phyloP scores from a whole-genome alignment of 2,797 vertebrate genomes.

The Betta splendens region DNA sequence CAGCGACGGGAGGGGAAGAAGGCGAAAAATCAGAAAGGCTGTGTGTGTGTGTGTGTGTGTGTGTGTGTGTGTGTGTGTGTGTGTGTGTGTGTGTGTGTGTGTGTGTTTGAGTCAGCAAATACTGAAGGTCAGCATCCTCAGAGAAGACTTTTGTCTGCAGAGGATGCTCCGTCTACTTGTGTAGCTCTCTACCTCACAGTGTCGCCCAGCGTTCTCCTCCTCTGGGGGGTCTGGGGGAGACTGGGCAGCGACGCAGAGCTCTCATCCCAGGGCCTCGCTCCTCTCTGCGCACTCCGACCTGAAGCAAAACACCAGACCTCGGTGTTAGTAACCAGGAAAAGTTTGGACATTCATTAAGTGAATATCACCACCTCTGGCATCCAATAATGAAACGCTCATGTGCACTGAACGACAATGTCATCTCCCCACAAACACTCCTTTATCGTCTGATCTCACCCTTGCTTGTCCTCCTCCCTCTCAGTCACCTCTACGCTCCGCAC shows the following conservation, averaged over 20 bases:
- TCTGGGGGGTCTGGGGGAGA: conserved; percentile 60
- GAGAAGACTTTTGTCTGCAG: conserved; percentile 60
- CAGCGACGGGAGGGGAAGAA: too few relatives aligned
- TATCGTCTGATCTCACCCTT: conserved; percentile 4
- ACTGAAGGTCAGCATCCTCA: conserved; percentile 66
- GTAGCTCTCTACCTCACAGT: conserved; percentile 67
- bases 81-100: too few relatives aligned
- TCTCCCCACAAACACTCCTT: conserved; percentile 11
- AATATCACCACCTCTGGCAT: too few relatives aligned
- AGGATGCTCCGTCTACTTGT: conserved; percentile 32
- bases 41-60: too few relatives aligned
- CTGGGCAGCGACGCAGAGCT: conserved; percentile 32
- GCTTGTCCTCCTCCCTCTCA: conserved; percentile 7
- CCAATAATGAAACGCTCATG: conserved; percentile 5
- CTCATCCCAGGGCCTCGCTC: conserved; percentile 66
- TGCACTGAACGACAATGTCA: neutral
- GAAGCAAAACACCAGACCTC: conserved; percentile 31
- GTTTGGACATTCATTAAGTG: too few relatives aligned
- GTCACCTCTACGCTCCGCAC: conserved; percentile 5
- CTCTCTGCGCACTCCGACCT: conserved; percentile 19
- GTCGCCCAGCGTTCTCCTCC: conserved; percentile 52
- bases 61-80: conserved; percentile 52
- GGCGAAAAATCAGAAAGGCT: too few relatives aligned
- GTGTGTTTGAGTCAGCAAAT: conserved; percentile 64
- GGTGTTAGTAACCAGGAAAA: too few relatives aligned